A percentile compares a stretch with the other conserved stretches of the same genome.
Evolutionary conservation across 2,888 invertebrate species (phyloP).

Genomic region (Acleris emargana): DNA sequence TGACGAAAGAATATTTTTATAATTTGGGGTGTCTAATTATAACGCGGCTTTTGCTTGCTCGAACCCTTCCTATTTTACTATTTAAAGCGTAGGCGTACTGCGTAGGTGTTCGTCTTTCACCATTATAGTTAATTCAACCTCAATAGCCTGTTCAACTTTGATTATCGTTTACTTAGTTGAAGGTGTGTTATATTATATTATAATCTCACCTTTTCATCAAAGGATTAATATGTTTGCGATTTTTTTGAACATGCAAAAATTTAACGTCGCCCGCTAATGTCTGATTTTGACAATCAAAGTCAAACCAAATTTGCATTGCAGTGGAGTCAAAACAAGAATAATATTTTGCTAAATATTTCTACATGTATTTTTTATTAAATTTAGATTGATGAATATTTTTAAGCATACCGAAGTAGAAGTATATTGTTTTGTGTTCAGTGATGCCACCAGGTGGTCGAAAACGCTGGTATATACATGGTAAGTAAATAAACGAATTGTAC

Average conservation of each 20-base stretch:
- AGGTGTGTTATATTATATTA: too few relatives aligned
- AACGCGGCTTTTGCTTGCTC: background rate
- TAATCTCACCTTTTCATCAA: background rate
- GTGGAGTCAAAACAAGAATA: conserved; percentile 21
- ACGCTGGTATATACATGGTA: conserved; percentile 91
- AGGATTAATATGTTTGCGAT: background rate
- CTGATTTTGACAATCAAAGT: conserved; percentile 32
- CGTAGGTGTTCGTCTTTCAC: conserved; percentile 41
- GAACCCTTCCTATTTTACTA: conserved; percentile 13
- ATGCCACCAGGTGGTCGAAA: conserved; percentile 87
- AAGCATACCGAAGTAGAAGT: conserved; percentile 26
- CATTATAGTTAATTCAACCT: background rate
- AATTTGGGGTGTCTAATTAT: conserved; percentile 26
- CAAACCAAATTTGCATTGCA: conserved; percentile 15
- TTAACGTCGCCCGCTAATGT: conserved; percentile 28
- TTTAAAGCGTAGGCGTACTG: conserved; percentile 40
- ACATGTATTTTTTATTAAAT: background rate
- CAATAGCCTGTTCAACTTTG: background rate
- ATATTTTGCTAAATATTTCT: conserved; percentile 6
- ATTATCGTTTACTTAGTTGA: background rate
- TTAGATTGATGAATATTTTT: conserved; percentile 31
- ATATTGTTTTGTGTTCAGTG: conserved; percentile 38
- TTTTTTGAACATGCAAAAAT: conserved; percentile 18
- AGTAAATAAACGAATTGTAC: conserved; percentile 44
- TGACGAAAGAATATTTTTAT: conserved; percentile 31